Evolutionary conservation across 1,140 invertebrate species (phyloP).

Genomic region (Bradynema listronoti): DNA sequence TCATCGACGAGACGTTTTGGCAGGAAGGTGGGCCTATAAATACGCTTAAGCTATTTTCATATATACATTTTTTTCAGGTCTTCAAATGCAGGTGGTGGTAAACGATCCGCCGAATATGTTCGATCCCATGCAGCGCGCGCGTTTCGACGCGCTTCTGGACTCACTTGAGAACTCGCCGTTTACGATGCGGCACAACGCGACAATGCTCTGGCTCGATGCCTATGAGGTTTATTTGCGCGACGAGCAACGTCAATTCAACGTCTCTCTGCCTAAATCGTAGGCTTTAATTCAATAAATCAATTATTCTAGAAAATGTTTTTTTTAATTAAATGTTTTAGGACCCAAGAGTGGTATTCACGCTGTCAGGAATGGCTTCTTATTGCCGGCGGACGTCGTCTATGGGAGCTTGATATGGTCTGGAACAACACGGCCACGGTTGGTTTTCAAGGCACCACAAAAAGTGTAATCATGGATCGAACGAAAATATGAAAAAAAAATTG

Average conservation of each 20-base stretch:
- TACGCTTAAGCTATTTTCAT: neutral
- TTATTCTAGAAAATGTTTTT: no score
- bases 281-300: no score
- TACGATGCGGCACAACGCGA: constrained; percentile 55
- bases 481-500: no score
- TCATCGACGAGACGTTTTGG: constrained; percentile 62
- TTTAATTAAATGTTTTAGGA: no score
- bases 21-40: constrained; percentile 43
- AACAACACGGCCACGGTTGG: no score
- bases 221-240: constrained; percentile 45
- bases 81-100: constrained; percentile 57
- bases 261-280: constrained; percentile 41
- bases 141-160: constrained; percentile 39
- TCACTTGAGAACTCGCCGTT: constrained; percentile 50
- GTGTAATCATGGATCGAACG: no score
- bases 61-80: constrained; percentile 37
- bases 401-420: constrained; percentile 57
- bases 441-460: no score
- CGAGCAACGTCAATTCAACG: constrained; percentile 34
- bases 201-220: constrained; percentile 56
- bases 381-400: constrained; percentile 51
- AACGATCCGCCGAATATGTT: constrained; percentile 56
- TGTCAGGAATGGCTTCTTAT: constrained; percentile 53
- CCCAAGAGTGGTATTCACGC: constrained; percentile 46
- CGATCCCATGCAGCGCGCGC: constrained; percentile 19